These are phyloP conservation scores for Machaerirhynchus nigripectus DNA, from an alignment of 2,113 vertebrate genomes.

Conservation along the genomic window DNA sequence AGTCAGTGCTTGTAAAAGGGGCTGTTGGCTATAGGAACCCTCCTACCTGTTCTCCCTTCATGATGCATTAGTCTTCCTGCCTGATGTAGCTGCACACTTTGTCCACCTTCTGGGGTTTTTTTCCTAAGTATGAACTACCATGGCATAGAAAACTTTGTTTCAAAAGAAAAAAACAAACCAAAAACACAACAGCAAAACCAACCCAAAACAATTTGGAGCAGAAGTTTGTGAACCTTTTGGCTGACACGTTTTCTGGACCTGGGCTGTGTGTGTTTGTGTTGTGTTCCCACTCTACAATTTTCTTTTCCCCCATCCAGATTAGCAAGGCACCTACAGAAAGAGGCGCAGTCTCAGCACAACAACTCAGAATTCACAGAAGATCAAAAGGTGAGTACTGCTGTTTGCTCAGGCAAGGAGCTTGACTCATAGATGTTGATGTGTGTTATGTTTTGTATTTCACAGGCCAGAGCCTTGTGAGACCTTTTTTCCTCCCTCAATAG, in stretches of 20 bases:
- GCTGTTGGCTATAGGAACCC: neutral
- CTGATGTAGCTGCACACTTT: neutral
- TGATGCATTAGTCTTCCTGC: neutral
- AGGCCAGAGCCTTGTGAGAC: neutral
- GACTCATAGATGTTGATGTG: neutral
- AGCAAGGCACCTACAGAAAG: constrained; percentile 94
- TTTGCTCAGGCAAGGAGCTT: neutral
- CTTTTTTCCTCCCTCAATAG: neutral
- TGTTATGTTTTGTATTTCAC: neutral
- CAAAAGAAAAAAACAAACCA: neutral
- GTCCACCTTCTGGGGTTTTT: neutral
- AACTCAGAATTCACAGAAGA: constrained; percentile 94
- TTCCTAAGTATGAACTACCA: neutral
- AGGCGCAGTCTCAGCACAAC: constrained; percentile 88
- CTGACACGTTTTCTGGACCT: neutral
- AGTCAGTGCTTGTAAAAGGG: neutral
- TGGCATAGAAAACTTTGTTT: neutral
- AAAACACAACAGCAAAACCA: neutral
- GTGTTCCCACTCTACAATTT: neutral
- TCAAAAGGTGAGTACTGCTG: constrained; percentile 85
- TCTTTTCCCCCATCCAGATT: constrained; percentile 76
- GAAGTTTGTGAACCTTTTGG: neutral
- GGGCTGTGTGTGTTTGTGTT: neutral
- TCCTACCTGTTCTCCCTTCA: neutral
- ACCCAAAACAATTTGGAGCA: neutral